Base-by-base conservation (phyloP, 2,888 invertebrate species). In the Halictus ligatus region DNA sequence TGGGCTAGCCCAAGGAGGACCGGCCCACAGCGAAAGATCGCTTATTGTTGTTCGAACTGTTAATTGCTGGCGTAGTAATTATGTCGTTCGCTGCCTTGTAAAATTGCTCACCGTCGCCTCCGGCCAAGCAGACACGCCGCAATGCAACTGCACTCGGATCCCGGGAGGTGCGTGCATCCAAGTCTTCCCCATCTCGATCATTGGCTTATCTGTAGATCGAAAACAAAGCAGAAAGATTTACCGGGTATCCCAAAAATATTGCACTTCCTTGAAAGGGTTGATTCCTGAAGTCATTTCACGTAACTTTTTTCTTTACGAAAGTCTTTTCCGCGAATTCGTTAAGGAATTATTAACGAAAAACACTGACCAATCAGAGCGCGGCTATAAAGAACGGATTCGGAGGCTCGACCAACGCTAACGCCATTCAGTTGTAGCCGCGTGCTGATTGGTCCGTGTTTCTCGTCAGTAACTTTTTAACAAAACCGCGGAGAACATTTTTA, bases 91-190 rank as follows among this genome's bases (percentile, higher is more conserved):
- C 60, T 74, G 25, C 67, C 67, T 86, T 72, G 79, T 46, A 72
- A 82, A 75, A 74, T 40, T 74, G 54, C 96, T 96, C 46, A 98
- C 97, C 87, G 96, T 95, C 0, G 98, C 97, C 21, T 96, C 96
- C 0, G 98, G 98, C 89, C 96, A 96, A 0, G 98, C 96, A 87
- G 96, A 96, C 18, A 98, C 96, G 8, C 95, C 95, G 87, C 98
- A 98, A 67, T 97, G 96, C 54, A 98, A 94, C 86, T 97, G 97
- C 0, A 97, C 97, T 67, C 97, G 96, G 67, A 97, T 96, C 0
- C 97, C 97, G 0, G 97, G 96, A 5, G 97, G 97, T 0, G 97
- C 97, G 95, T 98, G 98, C 43, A 98, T 96, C 96, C 97, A 97
- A 2, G 96, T 96, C 15, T 96, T 96, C 0, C 96, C 95, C 2